Evolutionary conservation across 2,888 invertebrate genomes (phyloP).

Genomic region (Shargacucullia verbasci): DNA sequence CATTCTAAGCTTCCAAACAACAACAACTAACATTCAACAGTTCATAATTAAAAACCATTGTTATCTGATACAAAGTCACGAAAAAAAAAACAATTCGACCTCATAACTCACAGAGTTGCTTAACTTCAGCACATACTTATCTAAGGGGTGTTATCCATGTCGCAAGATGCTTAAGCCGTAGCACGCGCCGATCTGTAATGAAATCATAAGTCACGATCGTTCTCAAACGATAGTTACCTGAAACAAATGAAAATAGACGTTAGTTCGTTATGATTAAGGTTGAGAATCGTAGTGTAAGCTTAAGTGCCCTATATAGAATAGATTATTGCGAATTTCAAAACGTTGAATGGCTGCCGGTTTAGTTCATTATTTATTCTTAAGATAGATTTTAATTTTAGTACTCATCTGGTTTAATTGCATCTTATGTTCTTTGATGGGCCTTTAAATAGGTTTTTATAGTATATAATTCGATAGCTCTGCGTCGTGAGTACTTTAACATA

Average conservation of each 20-base stretch:
- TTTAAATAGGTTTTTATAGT: slow-evolving; percentile 12
- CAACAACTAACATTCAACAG: slow-evolving; percentile 11
- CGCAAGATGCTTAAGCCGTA: slow-evolving; percentile 60
- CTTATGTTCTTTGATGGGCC: slow-evolving; percentile 18
- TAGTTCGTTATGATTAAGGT: not conserved
- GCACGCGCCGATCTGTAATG: slow-evolving; percentile 74
- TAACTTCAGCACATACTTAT: slow-evolving; percentile 51
- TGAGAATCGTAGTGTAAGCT: not conserved
- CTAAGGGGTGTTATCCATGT: slow-evolving; percentile 62
- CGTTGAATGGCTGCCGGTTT: slow-evolving; percentile 49
- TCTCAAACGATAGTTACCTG: slow-evolving; percentile 59
- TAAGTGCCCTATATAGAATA: slow-evolving; percentile 51
- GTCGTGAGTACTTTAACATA: not conserved
- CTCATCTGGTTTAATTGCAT: slow-evolving; percentile 19
- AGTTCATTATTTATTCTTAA: slow-evolving; percentile 39
- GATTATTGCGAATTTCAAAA: slow-evolving; percentile 56
- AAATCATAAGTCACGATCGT: slow-evolving; percentile 80
- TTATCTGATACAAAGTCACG: slow-evolving; percentile 16
- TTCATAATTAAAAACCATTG: slow-evolving; percentile 43
- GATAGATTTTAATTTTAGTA: slow-evolving; percentile 40
- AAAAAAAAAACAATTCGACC: slow-evolving; percentile 38
- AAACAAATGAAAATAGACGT: slow-evolving; percentile 48
- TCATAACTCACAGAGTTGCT: slow-evolving; percentile 38
- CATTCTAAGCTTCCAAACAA: slow-evolving; percentile 19
- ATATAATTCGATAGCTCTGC: slow-evolving; percentile 7